Percentiles rank a stretch among this genome's conserved stretches.
These are phyloP conservation scores for Formica aserva DNA, from an alignment of 2,888 invertebrate species.

Conservation along the genomic window DNA sequence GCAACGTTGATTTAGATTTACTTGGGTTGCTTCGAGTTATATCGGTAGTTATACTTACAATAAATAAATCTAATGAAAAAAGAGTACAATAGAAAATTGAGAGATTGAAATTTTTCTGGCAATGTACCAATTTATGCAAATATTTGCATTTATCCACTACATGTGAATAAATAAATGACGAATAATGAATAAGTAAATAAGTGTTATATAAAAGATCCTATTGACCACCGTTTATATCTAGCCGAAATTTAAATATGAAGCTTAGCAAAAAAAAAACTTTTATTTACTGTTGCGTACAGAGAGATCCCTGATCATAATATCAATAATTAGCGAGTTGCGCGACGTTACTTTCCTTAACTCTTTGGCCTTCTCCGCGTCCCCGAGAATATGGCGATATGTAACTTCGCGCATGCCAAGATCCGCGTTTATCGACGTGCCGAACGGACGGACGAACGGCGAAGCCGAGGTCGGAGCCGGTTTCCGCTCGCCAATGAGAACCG, in stretches of 20 bases:
- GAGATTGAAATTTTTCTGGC: too few relatives aligned
- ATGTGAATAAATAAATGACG: background rate
- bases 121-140: background rate
- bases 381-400: constrained; percentile 16
- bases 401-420: constrained; percentile 16
- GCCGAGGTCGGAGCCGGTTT: constrained; percentile 48
- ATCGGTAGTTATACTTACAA: background rate
- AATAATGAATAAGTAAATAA: background rate
- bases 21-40: background rate
- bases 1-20: background rate
- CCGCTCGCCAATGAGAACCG: constrained; percentile 56
- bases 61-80: background rate
- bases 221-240: background rate
- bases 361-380: background rate
- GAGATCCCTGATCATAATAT: constrained; percentile 14
- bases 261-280: background rate
- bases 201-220: background rate
- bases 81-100: background rate
- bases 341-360: background rate
- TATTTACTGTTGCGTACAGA: background rate
- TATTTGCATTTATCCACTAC: background rate
- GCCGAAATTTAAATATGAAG: background rate
- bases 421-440: constrained; percentile 26
- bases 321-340: background rate
- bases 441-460: constrained; percentile 13